Base-by-base conservation (phyloP, 2,113 vertebrate species). In the Podocnemis expansa region DNA sequence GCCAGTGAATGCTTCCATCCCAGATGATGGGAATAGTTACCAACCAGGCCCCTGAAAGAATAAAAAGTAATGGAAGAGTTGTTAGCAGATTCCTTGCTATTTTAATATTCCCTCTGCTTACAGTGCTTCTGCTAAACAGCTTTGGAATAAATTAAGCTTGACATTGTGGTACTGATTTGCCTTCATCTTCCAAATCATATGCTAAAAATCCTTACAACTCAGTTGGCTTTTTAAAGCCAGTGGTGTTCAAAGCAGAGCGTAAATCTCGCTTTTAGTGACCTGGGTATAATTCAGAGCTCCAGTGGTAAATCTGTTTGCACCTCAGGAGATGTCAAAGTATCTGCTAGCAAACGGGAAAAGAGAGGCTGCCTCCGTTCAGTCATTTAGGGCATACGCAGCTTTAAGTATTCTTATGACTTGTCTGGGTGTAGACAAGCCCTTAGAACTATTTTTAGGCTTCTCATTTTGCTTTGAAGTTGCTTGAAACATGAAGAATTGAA, bases 111-210 rank as follows among this genome's bases (percentile, higher is more conserved):
- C 45, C 89, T 80, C 49, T 88, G 29, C 34, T 88, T 89, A 75
- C 85, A 84, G 3, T 89, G 45, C 67, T 47, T 93, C 87, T 89
- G 91, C 87, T 91, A 89, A 88, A 25, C 43, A 73, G 63, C 87
- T 85, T 79, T 56, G 73, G 79, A 96, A 89, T 92, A 96, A 88
- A n/a, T 92, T 16, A 55, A 25, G 52, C 49, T 91, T 94, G 89
- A 96, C 84, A 41, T 89, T 83, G 89, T 75, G 85, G 82, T 93
- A 93, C 82, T 92, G 93, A 94, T 92, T 90, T 1, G 47, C 60
- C 92, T 95, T 87, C 25, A 9, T 88, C 81, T 93, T 85, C 70
- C 29, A 51, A 79, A 8, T 70, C 92, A 51, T 76, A 81, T 38
- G 80, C 43, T 92, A 92, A 92, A 31, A 17, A 85, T 11, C 63